Conservation (phyloP, 1,140 invertebrate species). For the Geopemphigus sp. region DNA sequence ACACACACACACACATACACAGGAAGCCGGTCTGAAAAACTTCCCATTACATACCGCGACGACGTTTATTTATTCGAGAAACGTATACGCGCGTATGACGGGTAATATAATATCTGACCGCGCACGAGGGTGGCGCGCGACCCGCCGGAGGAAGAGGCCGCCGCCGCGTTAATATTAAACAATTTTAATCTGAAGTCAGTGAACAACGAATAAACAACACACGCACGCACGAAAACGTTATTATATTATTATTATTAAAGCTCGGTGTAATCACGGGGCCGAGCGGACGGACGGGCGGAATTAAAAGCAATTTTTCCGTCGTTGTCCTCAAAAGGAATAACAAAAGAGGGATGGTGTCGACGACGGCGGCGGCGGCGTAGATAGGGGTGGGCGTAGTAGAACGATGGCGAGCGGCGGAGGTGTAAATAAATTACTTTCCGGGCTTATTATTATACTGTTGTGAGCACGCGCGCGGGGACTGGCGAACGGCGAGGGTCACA, state of each 20-base stretch:
- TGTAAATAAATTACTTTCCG: constrained; percentile 46
- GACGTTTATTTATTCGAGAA: constrained; percentile 14
- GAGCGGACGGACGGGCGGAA: constrained; percentile 1
- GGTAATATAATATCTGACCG: neutral
- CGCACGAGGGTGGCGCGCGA: neutral
- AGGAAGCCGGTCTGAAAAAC: no score
- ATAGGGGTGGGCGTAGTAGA: no score
- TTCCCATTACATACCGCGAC: no score
- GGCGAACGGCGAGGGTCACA: constrained; percentile 29
- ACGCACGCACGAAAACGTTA: neutral
- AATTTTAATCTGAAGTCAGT: constrained; percentile 43
- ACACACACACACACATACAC: no score
- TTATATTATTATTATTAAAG: constrained; percentile 48
- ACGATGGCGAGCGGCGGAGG: no score
- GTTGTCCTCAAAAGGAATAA: constrained; percentile 47
- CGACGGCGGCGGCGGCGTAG: neutral
- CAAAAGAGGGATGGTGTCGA: constrained; percentile 36
- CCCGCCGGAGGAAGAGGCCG: neutral
- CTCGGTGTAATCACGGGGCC: constrained; percentile 38
- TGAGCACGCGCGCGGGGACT: no score
- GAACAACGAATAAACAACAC: constrained; percentile 36
- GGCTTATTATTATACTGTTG: constrained; percentile 46
- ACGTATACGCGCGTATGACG: no score
- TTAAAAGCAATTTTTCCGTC: constrained; percentile 49
- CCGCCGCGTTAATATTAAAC: constrained; percentile 43